Evolutionary conservation across 1,140 invertebrate species (phyloP), one percentile per base, ranked within the genome.

Genomic region (Ceratitis capitata): DNA sequence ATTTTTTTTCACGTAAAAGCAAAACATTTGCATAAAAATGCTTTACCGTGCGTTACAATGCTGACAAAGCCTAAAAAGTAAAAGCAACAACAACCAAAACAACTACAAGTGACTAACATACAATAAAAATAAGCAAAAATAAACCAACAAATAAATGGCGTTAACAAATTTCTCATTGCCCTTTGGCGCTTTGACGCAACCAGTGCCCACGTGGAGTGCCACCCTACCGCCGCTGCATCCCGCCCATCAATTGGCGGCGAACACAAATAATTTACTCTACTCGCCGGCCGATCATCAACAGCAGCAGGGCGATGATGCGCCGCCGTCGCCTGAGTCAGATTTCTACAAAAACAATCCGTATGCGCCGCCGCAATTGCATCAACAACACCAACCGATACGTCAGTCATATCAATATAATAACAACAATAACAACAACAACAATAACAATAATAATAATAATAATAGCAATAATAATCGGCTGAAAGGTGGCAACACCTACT

Each of bases 251-350:
- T 85, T 91, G 87, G 91, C 90, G 14, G 88, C 88, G 82, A 92
- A 89, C 82, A 92, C 91, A 14, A 92, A 92, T 42, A 91, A 92
- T 88, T 86, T 92, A 74, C 86, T 92, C 1, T 92, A 92, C 86
- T 90, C 88, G 61, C 91, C 91, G 85, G 89, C 89, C 39, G 90
- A 89, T 61, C 91, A 92, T 85, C 90, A 91, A 53, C 89, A 90
- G 19, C 87, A 88, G 49, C 85, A 85, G 23, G 86, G 85, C 23
- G 82, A 86, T 32, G 84, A 47, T 47, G 82, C 64, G 51, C 2
- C 85, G 85, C 56, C 83, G 26, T 9, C 86, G 23, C 78, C 85
- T 45, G 64, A 47, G 10, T 39, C 87, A 16, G 89, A 88, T 9
- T 89, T 87, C 85, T 90, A 87, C 53, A 88, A 91, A 84, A 91